Percentiles rank a stretch among this genome's conserved stretches.
phyloP scores from a whole-genome alignment of 1,140 invertebrate genomes.

The Scaptomyza montana region DNA sequence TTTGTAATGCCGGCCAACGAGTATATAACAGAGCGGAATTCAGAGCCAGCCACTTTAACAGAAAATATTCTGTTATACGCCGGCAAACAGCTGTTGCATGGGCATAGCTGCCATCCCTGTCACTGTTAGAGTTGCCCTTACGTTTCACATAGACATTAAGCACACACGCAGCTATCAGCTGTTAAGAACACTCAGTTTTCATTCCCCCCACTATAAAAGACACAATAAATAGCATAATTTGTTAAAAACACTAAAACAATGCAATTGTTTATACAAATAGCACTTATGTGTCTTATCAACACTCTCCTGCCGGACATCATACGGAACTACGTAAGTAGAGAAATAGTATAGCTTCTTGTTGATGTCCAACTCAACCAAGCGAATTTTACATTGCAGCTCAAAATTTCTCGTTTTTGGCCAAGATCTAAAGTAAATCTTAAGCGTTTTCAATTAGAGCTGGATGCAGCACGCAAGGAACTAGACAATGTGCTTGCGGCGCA shows the following conservation, averaged over 20 bases:
- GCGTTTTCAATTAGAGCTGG: slow-evolving; percentile 42
- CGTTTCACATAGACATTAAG: not conserved
- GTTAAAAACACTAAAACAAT: slow-evolving; percentile 49
- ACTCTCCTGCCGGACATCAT: slow-evolving; percentile 70
- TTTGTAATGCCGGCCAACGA: slow-evolving; percentile 62
- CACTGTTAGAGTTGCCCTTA: slow-evolving; percentile 1
- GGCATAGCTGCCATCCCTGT: slow-evolving; percentile 28
- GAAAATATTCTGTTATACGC: no score
- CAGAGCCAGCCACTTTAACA: no score
- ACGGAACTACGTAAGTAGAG: slow-evolving; percentile 63
- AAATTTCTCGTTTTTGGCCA: slow-evolving; percentile 64
- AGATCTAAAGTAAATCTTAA: not conserved
- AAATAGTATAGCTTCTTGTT: not conserved
- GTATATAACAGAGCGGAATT: no score
- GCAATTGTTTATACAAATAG: slow-evolving; percentile 62
- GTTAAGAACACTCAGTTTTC: slow-evolving; percentile 18
- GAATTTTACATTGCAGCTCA: slow-evolving; percentile 41
- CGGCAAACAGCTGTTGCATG: slow-evolving; percentile 43
- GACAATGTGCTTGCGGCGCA: slow-evolving; percentile 48
- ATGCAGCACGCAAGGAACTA: slow-evolving; percentile 54
- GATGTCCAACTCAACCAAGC: not conserved
- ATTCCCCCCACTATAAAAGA: not conserved
- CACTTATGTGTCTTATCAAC: slow-evolving; percentile 66
- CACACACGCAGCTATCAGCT: slow-evolving; percentile 32
- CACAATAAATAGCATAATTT: slow-evolving; percentile 34